Evolutionary conservation across 2,888 invertebrate species (phyloP).

Genomic region (Drosophila putrida): DNA sequence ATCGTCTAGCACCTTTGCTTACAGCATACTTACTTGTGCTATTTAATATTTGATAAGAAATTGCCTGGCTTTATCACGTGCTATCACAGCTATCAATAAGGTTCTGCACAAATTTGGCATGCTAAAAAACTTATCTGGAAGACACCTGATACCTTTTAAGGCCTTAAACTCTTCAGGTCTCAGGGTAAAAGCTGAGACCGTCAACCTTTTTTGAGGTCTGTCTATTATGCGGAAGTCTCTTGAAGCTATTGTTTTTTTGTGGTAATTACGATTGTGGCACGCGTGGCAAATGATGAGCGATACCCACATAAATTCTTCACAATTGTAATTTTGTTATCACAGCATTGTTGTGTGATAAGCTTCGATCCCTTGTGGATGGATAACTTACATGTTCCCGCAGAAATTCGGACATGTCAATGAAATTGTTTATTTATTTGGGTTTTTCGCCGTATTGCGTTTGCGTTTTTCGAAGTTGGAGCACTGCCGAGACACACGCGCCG

Average conservation of each 20-base stretch:
- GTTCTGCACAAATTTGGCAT: slow-evolving; percentile 14
- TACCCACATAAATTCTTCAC: slow-evolving; percentile 1
- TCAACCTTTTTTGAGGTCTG: slow-evolving; percentile 1
- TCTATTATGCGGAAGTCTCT: slow-evolving; percentile 12
- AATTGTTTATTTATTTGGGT: slow-evolving; percentile 1
- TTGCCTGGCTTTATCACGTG: slow-evolving; percentile 37
- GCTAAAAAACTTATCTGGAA: slow-evolving; percentile 6
- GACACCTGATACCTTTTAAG: slow-evolving; percentile 6
- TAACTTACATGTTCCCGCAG: slow-evolving; percentile 72
- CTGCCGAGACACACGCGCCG: slow-evolving; percentile 49
- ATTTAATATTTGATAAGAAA: slow-evolving; percentile 37
- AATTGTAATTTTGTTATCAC: slow-evolving; percentile 25
- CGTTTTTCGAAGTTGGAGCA: slow-evolving; percentile 3
- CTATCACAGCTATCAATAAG: slow-evolving; percentile 25
- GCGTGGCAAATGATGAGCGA: slow-evolving; percentile 13
- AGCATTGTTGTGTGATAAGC: slow-evolving; percentile 50
- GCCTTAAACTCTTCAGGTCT: neutral
- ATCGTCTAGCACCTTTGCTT: neutral
- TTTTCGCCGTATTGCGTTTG: slow-evolving; percentile 15
- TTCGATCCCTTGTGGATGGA: slow-evolving; percentile 11
- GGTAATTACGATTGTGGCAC: slow-evolving; percentile 15
- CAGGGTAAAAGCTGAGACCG: neutral
- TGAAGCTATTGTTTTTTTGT: neutral
- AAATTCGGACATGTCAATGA: slow-evolving; percentile 61
- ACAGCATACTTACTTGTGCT: neutral